A percentile compares a stretch with the other conserved stretches of the same genome.
Conservation (phyloP, 2,888 invertebrate species). For the Erynnis tages region DNA sequence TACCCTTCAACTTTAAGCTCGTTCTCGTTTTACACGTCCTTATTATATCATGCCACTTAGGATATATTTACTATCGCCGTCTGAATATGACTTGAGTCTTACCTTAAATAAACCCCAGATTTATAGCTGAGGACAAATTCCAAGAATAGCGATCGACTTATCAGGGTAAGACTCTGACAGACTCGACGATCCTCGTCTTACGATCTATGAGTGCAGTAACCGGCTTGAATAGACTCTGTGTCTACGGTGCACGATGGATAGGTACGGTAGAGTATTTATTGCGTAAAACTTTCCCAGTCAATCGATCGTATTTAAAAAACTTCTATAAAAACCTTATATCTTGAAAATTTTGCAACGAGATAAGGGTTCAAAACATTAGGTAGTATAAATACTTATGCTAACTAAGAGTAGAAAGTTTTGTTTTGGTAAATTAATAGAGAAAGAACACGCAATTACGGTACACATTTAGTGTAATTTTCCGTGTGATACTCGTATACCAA, state of each 20-base stretch:
- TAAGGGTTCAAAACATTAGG: too few relatives aligned
- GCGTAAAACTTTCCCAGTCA: slow-evolving; percentile 18
- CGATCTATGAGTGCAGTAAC: slow-evolving; percentile 24
- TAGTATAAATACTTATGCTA: too few relatives aligned
- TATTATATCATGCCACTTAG: slow-evolving; percentile 17
- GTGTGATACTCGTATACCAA: too few relatives aligned
- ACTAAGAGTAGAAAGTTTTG: too few relatives aligned
- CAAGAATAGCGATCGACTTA: slow-evolving; percentile 26
- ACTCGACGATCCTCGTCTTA: slow-evolving; percentile 24
- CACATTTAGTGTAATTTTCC: too few relatives aligned
- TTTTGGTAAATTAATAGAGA: too few relatives aligned
- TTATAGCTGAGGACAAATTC: slow-evolving; percentile 22
- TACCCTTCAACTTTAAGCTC: slow-evolving; percentile 13
- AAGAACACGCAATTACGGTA: too few relatives aligned
- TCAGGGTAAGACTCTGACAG: slow-evolving; percentile 25
- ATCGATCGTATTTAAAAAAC: too few relatives aligned
- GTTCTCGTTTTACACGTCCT: slow-evolving; percentile 9
- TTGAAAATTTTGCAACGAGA: too few relatives aligned
- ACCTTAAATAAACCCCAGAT: slow-evolving; percentile 23
- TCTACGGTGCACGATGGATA: slow-evolving; percentile 2
- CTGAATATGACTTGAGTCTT: slow-evolving; percentile 25
- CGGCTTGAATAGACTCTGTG: slow-evolving; percentile 22
- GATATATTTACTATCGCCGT: slow-evolving; percentile 22
- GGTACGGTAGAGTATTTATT: slow-evolving; percentile 15
- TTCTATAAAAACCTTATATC: too few relatives aligned